Evolutionary conservation across 2,888 invertebrate species (phyloP), one percentile per base, ranked within the genome.

Genomic region (Trichopoda pennipes): DNA sequence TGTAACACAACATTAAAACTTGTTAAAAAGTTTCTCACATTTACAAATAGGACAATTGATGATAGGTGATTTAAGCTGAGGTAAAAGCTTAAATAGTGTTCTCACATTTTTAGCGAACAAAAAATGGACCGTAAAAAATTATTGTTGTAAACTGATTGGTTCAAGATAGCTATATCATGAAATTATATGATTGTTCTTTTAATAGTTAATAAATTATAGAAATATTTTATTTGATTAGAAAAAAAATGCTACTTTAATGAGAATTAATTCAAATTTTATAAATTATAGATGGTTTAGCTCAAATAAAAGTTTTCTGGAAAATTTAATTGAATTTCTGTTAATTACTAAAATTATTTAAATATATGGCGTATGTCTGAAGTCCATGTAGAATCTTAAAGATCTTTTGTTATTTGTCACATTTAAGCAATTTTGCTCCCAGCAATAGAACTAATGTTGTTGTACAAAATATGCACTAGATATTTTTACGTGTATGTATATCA

Each of bases 1-100:
- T n/a, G 10, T 58, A 10, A 17, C n/a, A 66, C 64, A 74, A 64
- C 64, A 35, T 44, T 17, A 23, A 49, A 56, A 14, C 4, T 38
- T 28, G n/a, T 17, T 21, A 38, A 56, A 64, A 72, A 78, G 49
- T 58, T 68, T 81, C 74, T 81, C 81, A 81, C 63, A 81, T 74
- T 74, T 77, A 77, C 69, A 77, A 77, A 73, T 73, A 81, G 51
- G 44, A 68, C 73, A 81, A 77, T 81, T 78, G 81, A 81, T 78
- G 73, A 60, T 78, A 12, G 64, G 69, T 47, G 53, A 72, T 60
- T 73, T 61, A 10, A 47, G 53, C 23, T 3, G 9, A 28, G 17
- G n/a, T 9, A 58, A 64, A 28, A 23, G 60, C 38, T 9, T n/a
- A 53, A 72, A 49, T 55, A 81, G 61, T 35, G 38, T 81, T 81